Conservation (phyloP, 1,140 invertebrate genomes). For the Steinernema khuongi region DNA sequence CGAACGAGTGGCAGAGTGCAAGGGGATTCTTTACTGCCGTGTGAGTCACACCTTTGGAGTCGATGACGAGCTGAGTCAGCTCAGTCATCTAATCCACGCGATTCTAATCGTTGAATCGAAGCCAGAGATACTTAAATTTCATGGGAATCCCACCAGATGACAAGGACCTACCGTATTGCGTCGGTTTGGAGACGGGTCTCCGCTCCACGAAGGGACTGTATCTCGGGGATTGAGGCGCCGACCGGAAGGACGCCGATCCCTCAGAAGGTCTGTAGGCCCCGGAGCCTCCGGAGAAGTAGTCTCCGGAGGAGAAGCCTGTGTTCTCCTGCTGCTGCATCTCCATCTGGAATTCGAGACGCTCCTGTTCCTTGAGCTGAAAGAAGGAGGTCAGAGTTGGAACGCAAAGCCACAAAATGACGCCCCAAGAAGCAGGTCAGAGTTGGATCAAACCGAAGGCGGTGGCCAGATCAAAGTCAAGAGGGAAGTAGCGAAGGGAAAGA, state of each 20-base stretch:
- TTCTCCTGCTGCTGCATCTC: constrained; percentile 34
- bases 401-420: background rate
- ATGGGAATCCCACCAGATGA: background rate
- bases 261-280: constrained; percentile 23
- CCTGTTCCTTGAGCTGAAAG: constrained; percentile 37
- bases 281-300: constrained; percentile 14
- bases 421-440: too few species aligned
- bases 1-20: too few species aligned
- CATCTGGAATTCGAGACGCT: constrained; percentile 36
- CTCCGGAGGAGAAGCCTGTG: background rate
- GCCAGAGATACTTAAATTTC: background rate
- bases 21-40: too few species aligned
- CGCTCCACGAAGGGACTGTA: background rate
- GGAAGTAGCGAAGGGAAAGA: too few species aligned
- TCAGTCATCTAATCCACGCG: too few species aligned
- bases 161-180: background rate
- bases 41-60: too few species aligned
- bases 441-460: too few species aligned
- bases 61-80: too few species aligned
- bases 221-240: constrained; percentile 18
- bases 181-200: background rate
- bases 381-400: constrained; percentile 10
- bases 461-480: too few species aligned
- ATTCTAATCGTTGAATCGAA: too few species aligned
- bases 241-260: background rate